phyloP scores from a whole-genome alignment of 2,113 vertebrate species.

The Mungos mungo region DNA sequence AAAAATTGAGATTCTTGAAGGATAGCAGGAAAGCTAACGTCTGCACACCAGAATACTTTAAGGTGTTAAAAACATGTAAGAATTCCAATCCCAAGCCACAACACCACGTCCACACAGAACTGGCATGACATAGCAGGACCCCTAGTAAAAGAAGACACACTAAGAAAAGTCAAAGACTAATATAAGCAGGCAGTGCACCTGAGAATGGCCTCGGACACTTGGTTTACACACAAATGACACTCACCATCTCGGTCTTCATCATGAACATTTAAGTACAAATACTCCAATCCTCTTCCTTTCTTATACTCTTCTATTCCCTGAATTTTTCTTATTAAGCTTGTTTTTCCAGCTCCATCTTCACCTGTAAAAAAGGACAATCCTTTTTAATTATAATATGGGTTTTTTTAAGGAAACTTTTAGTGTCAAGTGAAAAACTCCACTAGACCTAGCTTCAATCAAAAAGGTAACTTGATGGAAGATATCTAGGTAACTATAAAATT shows the following conservation, averaged over 20 bases:
- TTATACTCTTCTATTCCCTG: constrained; percentile 97
- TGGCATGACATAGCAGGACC: background rate
- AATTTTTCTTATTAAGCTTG: constrained; percentile 96
- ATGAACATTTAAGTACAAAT: constrained; percentile 96
- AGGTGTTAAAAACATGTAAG: background rate
- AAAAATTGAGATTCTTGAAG: background rate
- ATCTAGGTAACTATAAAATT: background rate
- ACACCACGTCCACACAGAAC: background rate
- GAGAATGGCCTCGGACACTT: background rate
- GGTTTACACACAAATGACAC: constrained; percentile 38
- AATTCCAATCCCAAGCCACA: background rate
- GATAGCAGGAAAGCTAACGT: background rate
- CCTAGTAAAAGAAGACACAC: background rate
- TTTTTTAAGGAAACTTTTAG: background rate
- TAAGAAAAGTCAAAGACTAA: background rate
- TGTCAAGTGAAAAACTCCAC: background rate
- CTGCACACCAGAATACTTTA: background rate
- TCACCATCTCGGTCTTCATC: constrained; percentile 99
- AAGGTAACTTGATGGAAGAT: background rate
- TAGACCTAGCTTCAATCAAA: background rate
- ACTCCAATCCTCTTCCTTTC: constrained; percentile 98
- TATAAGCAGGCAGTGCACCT: background rate
- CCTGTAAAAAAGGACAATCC: constrained; percentile 83
- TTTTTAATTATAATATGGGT: background rate
- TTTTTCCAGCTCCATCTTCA: constrained; percentile 98